Evolutionary conservation across 2,888 invertebrate genomes (phyloP).

Genomic region (Maniola hyperantus): DNA sequence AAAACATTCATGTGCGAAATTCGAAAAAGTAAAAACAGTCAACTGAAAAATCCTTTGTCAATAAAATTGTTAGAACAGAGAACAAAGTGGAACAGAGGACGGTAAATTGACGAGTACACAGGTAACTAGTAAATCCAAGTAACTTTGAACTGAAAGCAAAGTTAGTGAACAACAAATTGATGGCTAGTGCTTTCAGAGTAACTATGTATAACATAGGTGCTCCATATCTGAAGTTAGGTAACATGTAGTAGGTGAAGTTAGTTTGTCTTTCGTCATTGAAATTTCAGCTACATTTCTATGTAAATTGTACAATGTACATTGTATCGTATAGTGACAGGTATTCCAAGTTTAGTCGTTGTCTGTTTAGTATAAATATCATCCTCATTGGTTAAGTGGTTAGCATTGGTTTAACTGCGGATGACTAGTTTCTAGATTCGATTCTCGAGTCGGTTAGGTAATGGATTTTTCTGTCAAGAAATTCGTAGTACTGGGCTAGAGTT

Average conservation of each 20-base stretch:
- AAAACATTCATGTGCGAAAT: neutral
- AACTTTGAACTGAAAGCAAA: neutral
- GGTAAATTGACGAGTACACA: neutral
- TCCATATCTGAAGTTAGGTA: neutral
- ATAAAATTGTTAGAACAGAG: neutral
- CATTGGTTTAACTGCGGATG: too few species aligned
- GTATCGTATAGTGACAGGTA: neutral
- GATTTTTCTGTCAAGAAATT: too few species aligned
- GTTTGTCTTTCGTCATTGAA: slow-evolving; percentile 3
- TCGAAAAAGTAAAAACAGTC: neutral
- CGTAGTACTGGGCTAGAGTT: too few species aligned
- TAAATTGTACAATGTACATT: neutral
- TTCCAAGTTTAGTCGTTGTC: neutral
- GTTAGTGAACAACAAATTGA: slow-evolving; percentile 3
- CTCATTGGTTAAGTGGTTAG: too few species aligned
- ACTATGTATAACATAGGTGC: neutral
- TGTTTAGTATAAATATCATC: too few species aligned
- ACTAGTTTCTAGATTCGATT: too few species aligned
- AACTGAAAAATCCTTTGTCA: neutral
- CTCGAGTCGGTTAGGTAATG: too few species aligned
- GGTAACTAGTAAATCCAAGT: neutral
- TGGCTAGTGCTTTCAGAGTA: slow-evolving; percentile 1
- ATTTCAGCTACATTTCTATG: neutral
- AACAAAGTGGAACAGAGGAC: neutral
- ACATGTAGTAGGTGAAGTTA: neutral